Conservation (phyloP, 2,888 invertebrate genomes). For the Coelopa pilipes region DNA sequence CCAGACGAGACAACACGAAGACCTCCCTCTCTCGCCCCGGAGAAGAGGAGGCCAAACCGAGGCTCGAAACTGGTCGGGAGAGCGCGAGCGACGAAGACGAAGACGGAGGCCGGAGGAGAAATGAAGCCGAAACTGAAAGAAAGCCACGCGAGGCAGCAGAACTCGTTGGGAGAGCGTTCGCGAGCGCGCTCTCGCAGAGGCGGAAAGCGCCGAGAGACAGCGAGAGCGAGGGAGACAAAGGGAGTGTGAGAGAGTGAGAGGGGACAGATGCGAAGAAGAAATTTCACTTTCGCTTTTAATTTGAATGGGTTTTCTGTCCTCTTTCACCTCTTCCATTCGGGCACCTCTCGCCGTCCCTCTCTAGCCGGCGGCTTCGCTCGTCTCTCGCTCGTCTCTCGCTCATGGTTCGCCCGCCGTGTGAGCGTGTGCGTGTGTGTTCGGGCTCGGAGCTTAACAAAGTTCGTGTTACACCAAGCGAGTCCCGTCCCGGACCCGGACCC, state of each 20-base stretch:
- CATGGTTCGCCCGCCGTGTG: constrained; percentile 17
- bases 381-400: constrained; percentile 31
- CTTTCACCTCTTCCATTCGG: neutral
- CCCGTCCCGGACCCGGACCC: neutral
- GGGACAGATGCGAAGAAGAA: constrained; percentile 51
- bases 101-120: too few species aligned
- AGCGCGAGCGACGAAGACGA: constrained; percentile 38
- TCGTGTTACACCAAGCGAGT: constrained; percentile 6
- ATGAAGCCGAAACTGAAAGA: too few species aligned
- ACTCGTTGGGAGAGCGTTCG: too few species aligned
- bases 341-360: too few species aligned
- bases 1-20: neutral
- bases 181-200: neutral
- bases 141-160: too few species aligned
- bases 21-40: neutral
- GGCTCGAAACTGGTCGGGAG: too few species aligned
- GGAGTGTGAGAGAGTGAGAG: neutral
- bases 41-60: constrained; percentile 31
- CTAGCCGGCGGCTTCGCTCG: neutral
- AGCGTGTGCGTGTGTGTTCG: neutral
- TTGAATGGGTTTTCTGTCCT: constrained; percentile 36
- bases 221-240: neutral
- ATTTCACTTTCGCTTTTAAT: constrained; percentile 67
- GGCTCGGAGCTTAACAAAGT: constrained; percentile 24
- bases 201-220: neutral